Evolutionary conservation across 2,113 vertebrate species (phyloP).

Genomic region (Psettodes erumei): DNA sequence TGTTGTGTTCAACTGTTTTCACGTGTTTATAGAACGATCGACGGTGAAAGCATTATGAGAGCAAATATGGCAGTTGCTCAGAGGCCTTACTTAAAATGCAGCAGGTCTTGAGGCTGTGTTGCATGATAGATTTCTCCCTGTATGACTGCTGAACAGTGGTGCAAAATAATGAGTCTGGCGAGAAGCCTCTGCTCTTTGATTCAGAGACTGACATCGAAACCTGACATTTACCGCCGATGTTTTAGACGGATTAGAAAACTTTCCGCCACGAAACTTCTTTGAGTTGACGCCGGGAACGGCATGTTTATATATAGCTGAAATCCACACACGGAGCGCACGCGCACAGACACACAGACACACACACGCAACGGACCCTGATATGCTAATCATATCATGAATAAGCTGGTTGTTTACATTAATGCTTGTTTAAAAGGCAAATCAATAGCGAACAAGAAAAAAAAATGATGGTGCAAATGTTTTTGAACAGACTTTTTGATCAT

Average conservation of each 20-base stretch:
- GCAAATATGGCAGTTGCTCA: constrained; percentile 25
- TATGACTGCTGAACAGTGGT: constrained; percentile 14
- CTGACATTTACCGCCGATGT: constrained; percentile 34
- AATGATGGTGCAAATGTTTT: constrained; percentile 12
- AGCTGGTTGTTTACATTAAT: constrained; percentile 16
- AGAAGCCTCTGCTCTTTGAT: constrained; percentile 27
- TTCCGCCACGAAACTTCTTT: neutral
- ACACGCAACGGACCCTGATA: neutral
- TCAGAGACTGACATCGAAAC: constrained; percentile 19
- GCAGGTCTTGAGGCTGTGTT: neutral
- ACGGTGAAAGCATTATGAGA: neutral
- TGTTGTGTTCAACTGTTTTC: constrained; percentile 4
- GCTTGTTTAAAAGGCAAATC: constrained; percentile 29
- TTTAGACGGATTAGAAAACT: constrained; percentile 1
- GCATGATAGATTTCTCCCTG: constrained; percentile 19
- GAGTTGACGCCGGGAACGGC: constrained; percentile 5
- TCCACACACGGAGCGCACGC: neutral
- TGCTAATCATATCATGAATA: constrained; percentile 9
- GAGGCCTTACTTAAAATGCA: constrained; percentile 25
- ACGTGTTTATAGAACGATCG: constrained; percentile 5
- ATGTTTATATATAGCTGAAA: neutral
- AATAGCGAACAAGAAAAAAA: constrained; percentile 1
- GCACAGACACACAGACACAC: neutral
- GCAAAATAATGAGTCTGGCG: constrained; percentile 49
- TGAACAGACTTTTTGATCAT: neutral